A percentile compares a stretch with the other conserved stretches of the same genome.
Evolutionary conservation across 2,888 invertebrate genomes (phyloP).

Genomic region (Plebejus argus): DNA sequence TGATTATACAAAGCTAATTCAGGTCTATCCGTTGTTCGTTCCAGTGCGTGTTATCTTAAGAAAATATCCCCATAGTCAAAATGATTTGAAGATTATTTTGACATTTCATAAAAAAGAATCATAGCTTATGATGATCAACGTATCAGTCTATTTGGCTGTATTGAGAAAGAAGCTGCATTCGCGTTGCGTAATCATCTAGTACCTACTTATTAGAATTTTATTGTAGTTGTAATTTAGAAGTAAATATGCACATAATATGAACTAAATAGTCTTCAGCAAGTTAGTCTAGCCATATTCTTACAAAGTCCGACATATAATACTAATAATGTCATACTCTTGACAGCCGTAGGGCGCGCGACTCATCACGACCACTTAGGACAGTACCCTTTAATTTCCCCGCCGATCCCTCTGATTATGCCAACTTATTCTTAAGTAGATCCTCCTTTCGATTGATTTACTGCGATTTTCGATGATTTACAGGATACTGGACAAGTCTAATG

Average conservation of each 20-base stretch:
- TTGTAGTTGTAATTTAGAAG: not conserved
- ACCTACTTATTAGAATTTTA: no score
- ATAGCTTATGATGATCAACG: no score
- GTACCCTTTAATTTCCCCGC: constrained; percentile 43
- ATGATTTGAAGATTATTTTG: no score
- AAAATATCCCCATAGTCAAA: no score
- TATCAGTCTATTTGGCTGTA: no score
- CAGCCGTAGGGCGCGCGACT: constrained; percentile 27
- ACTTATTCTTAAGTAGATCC: constrained; percentile 42
- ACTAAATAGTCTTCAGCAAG: not conserved
- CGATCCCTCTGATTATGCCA: constrained; percentile 39
- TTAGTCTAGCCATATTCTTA: not conserved
- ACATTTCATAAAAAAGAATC: no score
- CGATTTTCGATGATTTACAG: constrained; percentile 40
- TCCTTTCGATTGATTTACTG: constrained; percentile 45
- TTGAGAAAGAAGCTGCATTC: no score
- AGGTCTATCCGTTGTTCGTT: not conserved
- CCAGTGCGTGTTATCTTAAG: no score
- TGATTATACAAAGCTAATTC: not conserved
- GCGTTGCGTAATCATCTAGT: no score
- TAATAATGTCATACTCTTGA: constrained; percentile 31
- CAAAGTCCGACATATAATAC: constrained; percentile 3
- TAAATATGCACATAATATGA: not conserved
- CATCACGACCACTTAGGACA: constrained; percentile 28
- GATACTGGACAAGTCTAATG: constrained; percentile 31